phyloP scores from a whole-genome alignment of 2,113 vertebrate species.

The Notiomystis cincta region DNA sequence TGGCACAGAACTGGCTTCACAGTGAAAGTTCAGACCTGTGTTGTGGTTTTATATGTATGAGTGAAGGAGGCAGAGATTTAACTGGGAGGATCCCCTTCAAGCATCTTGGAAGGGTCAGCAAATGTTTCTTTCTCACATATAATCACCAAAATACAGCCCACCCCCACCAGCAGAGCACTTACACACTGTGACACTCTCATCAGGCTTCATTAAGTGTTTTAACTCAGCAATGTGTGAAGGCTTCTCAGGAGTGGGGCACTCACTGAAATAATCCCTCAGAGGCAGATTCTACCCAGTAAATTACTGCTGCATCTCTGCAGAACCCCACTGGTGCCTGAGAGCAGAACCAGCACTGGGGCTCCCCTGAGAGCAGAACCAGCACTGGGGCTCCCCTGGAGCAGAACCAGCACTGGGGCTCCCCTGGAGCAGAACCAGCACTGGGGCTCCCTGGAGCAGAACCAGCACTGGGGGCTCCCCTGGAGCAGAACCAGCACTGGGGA shows the following conservation, averaged over 20 bases:
- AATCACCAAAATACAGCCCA: not conserved
- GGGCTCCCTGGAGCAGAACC: not conserved
- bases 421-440: not conserved
- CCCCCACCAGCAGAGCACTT: not conserved
- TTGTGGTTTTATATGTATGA: fast-evolving
- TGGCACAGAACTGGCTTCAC: not conserved
- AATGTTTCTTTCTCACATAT: not conserved
- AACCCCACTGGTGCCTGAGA: not conserved
- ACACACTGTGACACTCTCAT: not conserved
- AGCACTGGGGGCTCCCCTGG: not conserved
- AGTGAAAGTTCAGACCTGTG: not conserved
- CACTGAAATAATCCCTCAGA: not conserved
- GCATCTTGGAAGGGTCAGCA: not conserved
- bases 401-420: not conserved
- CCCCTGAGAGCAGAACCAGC: not conserved
- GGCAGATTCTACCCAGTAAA: not conserved
- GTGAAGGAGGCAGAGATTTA: not conserved
- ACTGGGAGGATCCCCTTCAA: not conserved
- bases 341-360: not conserved
- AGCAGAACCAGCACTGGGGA: no score
- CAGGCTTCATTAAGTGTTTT: not conserved
- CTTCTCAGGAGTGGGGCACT: not conserved
- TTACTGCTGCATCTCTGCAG: not conserved
- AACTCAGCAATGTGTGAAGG: not conserved
- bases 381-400: fast-evolving